These are phyloP conservation scores for Rhabdornis inornatus DNA, from an alignment of 2,113 vertebrate genomes.

Conservation along the genomic window DNA sequence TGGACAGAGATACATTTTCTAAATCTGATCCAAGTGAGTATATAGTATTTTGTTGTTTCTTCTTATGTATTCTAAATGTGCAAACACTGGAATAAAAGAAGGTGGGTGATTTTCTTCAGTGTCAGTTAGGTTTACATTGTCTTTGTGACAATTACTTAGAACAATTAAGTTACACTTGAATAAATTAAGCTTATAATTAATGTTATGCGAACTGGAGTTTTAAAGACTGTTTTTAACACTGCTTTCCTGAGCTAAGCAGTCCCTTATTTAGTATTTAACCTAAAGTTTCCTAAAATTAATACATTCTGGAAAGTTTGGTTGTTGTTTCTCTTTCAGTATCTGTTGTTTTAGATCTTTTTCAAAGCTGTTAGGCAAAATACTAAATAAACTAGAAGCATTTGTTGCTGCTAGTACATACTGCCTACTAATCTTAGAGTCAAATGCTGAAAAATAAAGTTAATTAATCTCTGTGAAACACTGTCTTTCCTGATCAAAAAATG, in stretches of 20 bases:
- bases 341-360: not conserved
- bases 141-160: not conserved
- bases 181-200: not conserved
- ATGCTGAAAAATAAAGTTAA: not conserved
- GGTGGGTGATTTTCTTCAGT: not conserved
- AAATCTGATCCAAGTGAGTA: constrained; percentile 95
- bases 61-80: not conserved
- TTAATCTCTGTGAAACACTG: not conserved
- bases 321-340: not conserved
- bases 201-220: not conserved
- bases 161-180: not conserved
- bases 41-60: constrained; percentile 36
- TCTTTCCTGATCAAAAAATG: not conserved
- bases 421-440: not conserved
- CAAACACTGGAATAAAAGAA: not conserved
- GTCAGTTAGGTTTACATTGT: not conserved
- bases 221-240: not conserved
- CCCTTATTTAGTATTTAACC: not conserved
- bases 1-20: constrained; percentile 96
- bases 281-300: not conserved
- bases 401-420: not conserved
- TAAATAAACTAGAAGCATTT: not conserved
- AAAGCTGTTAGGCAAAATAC: not conserved
- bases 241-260: not conserved
- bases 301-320: not conserved